phyloP scores from a whole-genome alignment of 1,140 invertebrate species.

The Drosophila repleta region DNA sequence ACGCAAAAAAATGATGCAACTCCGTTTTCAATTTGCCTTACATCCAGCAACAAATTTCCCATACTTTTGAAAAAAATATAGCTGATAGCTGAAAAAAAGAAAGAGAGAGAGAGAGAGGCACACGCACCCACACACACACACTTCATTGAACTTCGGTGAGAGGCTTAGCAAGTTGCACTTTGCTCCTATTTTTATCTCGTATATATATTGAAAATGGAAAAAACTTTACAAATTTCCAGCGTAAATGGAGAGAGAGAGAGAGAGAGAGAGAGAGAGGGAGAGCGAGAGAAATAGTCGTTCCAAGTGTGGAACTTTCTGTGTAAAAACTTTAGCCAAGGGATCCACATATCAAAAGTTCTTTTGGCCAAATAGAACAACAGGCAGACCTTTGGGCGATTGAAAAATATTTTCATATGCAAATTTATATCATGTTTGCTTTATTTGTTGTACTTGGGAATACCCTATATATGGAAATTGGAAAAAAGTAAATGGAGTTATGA shows the following conservation, averaged over 20 bases:
- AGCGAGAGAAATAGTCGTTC: background rate
- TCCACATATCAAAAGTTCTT: conserved; percentile 57
- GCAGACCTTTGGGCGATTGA: conserved; percentile 64
- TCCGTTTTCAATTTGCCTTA: too few relatives aligned
- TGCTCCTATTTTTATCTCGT: conserved; percentile 43
- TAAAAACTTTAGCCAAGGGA: conserved; percentile 49
- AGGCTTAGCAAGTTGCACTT: conserved; percentile 22
- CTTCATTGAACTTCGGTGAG: conserved; percentile 23
- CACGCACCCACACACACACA: background rate
- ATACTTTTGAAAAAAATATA: background rate
- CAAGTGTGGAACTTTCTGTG: conserved; percentile 44
- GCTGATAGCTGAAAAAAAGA: background rate
- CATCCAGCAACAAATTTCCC: too few relatives aligned
- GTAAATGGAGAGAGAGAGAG: background rate
- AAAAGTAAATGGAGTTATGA: background rate
- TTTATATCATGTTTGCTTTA: conserved; percentile 41
- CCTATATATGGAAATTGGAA: background rate
- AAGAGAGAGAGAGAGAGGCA: too few relatives aligned
- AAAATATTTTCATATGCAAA: conserved; percentile 77
- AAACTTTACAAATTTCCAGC: conserved; percentile 66
- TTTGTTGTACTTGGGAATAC: conserved; percentile 15
- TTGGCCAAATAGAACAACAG: conserved; percentile 34
- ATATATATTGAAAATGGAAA: conserved; percentile 51
- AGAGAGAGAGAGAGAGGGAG: too few relatives aligned
- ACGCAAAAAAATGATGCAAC: too few relatives aligned